A percentile compares a stretch with the other conserved stretches of the same genome.
phyloP scores from a whole-genome alignment of 2,113 vertebrate species.

The Ptychochromis oligacanthus region DNA sequence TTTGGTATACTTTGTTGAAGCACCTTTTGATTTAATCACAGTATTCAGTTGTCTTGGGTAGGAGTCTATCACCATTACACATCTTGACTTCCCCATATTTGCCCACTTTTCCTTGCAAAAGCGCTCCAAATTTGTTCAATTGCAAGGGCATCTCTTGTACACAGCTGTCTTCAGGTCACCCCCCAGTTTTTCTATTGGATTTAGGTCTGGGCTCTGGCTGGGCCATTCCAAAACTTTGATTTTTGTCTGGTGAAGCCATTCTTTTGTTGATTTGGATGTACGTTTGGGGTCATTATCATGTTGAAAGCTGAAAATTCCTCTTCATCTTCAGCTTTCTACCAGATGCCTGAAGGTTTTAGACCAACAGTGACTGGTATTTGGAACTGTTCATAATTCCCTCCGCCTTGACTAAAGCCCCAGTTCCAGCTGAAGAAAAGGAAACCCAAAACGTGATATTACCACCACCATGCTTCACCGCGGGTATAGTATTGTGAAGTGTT shows the following conservation, averaged over 20 bases:
- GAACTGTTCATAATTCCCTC: too few relatives aligned
- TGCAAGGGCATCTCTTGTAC: not conserved
- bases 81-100: not conserved
- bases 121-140: too few relatives aligned
- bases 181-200: not conserved
- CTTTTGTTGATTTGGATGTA: too few relatives aligned
- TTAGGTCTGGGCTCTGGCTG: not conserved
- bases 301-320: not conserved
- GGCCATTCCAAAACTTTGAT: too few relatives aligned
- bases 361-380: too few relatives aligned
- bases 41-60: not conserved
- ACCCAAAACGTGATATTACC: too few relatives aligned
- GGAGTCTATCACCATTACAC: not conserved
- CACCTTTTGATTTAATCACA: not conserved
- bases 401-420: too few relatives aligned
- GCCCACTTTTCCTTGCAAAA: not conserved
- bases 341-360: not conserved
- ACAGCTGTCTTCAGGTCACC: not conserved
- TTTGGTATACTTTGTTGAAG: conserved; percentile 8
- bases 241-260: not conserved
- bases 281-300: too few relatives aligned
- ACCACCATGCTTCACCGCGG: too few relatives aligned
- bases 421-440: too few relatives aligned
- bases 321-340: not conserved
- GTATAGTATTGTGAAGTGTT: too few relatives aligned